phyloP scores from a whole-genome alignment of 2,797 vertebrate genomes.

The Microcaecilia unicolor region DNA sequence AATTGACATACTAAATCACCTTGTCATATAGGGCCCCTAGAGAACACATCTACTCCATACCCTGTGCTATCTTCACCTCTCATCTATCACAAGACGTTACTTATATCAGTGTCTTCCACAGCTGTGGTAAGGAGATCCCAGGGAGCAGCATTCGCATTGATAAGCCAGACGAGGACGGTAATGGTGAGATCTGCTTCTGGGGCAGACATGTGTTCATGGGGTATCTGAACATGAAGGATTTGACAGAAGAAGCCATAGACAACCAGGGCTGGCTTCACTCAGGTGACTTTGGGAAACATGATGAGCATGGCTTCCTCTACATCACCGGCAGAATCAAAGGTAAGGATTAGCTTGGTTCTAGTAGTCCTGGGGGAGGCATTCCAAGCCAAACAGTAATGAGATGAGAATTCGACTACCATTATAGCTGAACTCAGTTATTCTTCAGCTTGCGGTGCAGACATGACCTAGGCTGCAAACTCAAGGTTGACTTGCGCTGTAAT shows the following conservation, averaged over 20 bases:
- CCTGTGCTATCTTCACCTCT: too few species aligned
- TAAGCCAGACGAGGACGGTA: slow-evolving; percentile 55
- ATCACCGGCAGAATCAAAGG: slow-evolving; percentile 93
- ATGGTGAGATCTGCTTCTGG: slow-evolving; percentile 82
- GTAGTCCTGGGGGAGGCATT: too few species aligned
- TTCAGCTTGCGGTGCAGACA: too few species aligned
- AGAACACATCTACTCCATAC: too few species aligned
- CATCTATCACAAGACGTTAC: too few species aligned
- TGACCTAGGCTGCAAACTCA: too few species aligned
- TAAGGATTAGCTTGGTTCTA: slow-evolving; percentile 20
- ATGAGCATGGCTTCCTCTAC: slow-evolving; percentile 71
- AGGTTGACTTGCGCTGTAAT: too few species aligned
- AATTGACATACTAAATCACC: too few species aligned
- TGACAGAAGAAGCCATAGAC: slow-evolving; percentile 70
- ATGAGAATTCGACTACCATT: too few species aligned
- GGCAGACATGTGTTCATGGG: slow-evolving; percentile 96
- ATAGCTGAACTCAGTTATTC: too few species aligned
- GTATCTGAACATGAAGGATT: slow-evolving; percentile 76
- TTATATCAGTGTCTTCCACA: slow-evolving; percentile 33
- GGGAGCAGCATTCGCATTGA: slow-evolving; percentile 72
- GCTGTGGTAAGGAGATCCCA: slow-evolving; percentile 69
- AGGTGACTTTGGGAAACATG: slow-evolving; percentile 78
- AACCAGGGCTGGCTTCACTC: slow-evolving; percentile 85
- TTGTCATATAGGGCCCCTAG: too few species aligned
- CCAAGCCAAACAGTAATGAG: too few species aligned